phyloP scores from a whole-genome alignment of 30 jellyfish, hydroid and myxozoan species.

The Hydra vulgaris region DNA sequence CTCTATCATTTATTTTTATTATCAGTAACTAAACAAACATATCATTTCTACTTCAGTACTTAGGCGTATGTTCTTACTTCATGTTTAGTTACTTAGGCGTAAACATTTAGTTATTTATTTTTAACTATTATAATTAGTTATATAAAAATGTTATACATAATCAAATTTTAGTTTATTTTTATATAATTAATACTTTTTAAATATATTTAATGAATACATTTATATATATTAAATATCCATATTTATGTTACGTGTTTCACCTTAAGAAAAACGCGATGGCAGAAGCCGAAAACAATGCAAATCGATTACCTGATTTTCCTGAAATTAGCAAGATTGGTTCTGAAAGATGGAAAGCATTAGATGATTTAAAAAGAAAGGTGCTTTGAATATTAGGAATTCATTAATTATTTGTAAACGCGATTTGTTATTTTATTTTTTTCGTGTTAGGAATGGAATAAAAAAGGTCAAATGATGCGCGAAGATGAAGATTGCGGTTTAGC shows the following conservation, averaged over 20 bases:
- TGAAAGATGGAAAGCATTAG: background rate
- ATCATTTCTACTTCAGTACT: background rate
- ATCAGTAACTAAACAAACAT: background rate
- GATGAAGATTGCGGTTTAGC: background rate
- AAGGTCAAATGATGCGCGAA: background rate
- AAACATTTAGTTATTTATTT: no score
- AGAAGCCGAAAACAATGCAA: background rate
- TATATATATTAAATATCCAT: no score
- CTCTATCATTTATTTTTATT: background rate
- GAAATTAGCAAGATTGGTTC: background rate
- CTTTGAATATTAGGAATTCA: background rate
- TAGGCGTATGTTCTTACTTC: background rate
- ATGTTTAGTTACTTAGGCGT: no score
- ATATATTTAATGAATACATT: background rate
- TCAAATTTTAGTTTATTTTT: no score
- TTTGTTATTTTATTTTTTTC: background rate
- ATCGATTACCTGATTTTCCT: background rate
- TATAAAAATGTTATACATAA: no score
- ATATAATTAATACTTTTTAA: background rate
- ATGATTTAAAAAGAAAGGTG: background rate
- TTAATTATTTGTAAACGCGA: background rate
- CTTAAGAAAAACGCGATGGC: background rate
- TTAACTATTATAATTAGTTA: no score
- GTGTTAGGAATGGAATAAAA: background rate
- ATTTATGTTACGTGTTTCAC: background rate